Conservation (phyloP, 2,888 invertebrate genomes). For the Hylaea fasciaria region DNA sequence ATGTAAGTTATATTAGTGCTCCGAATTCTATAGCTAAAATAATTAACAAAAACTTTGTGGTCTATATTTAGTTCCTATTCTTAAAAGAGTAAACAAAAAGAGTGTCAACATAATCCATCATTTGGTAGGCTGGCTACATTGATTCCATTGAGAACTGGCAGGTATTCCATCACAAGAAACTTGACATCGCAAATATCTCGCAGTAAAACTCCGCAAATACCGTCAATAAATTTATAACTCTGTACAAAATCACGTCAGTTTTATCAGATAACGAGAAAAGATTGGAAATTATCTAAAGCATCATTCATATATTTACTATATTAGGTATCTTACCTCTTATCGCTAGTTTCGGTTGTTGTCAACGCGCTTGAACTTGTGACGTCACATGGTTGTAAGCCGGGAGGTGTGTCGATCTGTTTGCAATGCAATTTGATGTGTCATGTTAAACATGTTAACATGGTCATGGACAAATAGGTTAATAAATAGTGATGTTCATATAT, state of each 20-base stretch:
- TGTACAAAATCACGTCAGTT: conserved; percentile 10
- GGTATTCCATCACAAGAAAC: no score
- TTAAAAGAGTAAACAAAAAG: no score
- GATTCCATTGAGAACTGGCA: no score
- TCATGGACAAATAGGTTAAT: no score
- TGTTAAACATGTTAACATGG: background rate
- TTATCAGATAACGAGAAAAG: conserved; percentile 17
- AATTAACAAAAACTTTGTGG: no score
- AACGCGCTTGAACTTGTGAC: conserved; percentile 22
- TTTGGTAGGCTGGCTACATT: no score
- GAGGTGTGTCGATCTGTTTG: conserved; percentile 56
- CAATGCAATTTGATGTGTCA: conserved; percentile 13
- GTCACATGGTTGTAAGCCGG: conserved; percentile 43
- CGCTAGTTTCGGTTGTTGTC: conserved; percentile 18
- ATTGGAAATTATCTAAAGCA: conserved; percentile 31
- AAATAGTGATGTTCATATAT: no score
- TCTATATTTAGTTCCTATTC: no score
- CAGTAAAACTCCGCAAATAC: conserved; percentile 5
- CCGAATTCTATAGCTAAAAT: no score
- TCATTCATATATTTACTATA: background rate
- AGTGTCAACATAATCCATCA: no score
- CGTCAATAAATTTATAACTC: conserved; percentile 2
- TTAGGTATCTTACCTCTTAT: conserved; percentile 8
- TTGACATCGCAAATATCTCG: background rate
- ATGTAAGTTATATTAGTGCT: no score